Evolutionary conservation across 1,140 invertebrate species (phyloP), one percentile per base, ranked within the genome.

Genomic region (Microplitis demolitor): DNA sequence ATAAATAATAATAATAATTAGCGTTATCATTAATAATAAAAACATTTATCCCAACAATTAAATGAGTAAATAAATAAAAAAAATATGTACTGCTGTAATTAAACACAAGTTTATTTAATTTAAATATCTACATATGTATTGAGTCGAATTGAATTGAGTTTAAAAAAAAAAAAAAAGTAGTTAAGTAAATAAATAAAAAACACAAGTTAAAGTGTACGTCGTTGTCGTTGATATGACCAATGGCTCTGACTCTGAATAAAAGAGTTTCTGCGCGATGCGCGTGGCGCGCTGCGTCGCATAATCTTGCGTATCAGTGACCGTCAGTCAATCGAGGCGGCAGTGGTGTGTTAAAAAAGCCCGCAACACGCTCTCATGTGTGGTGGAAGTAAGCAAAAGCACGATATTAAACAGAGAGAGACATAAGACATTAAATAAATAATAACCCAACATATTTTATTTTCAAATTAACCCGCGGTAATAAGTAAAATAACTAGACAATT

Each of bases 291-390:
- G 81, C 81, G 81, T 79, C 81, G 78, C 77, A 83, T 84, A 84
- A 85, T 85, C 83, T 84, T 84, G 79, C 82, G 82, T 85, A 85
- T 83, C 83, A 84, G 83, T 84, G 79, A 82, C 83, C 81, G 79
- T 79, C 82, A 80, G 82, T 83, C 80, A 78, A 83, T 84, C 80
- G 77, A 80, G 79, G 75, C 79, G 82, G 77, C 77, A 81, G 78
- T 76, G 75, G 78, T 76, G 79, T 81, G 74, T 77, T 77, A 24
- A 72, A 72, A 50, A 72, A 62, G 13, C 14, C 34, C 31, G 14
- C 35, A 63, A 39, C 39, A 64, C 61, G 14, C 16, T 67, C 14
- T 39, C 35, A 24, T 69, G 66, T 69, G 53, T 69, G 24, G 11
- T 56, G 9, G 33, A 58, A 58, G 13, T 37, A 45, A 8, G 35